Conservation (phyloP, 2,888 invertebrate genomes). For the Augochlorella aurata region DNA sequence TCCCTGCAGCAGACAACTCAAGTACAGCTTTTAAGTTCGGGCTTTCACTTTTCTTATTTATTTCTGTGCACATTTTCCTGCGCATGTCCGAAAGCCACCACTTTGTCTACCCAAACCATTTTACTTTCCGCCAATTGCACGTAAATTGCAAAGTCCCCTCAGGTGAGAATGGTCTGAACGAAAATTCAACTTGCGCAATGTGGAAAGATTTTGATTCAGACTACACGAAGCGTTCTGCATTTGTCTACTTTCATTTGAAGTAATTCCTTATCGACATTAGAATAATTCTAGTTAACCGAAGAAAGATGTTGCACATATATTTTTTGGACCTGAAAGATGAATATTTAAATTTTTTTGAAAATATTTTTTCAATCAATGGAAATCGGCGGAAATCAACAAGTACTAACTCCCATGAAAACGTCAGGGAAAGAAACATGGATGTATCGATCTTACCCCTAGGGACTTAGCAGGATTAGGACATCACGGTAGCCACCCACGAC, state of each 20-base stretch:
- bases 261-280: too few relatives aligned
- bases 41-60: conserved; percentile 1
- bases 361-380: conserved; percentile 33
- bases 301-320: background rate
- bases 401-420: conserved; percentile 60
- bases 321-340: too few relatives aligned
- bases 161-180: background rate
- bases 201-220: background rate
- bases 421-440: conserved; percentile 71
- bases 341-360: background rate
- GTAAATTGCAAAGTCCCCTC: too few relatives aligned
- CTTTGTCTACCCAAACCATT: conserved; percentile 24
- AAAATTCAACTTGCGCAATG: background rate
- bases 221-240: too few relatives aligned
- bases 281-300: background rate
- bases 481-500: conserved; percentile 70
- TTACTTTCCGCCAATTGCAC: conserved; percentile 14
- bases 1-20: background rate
- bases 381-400: conserved; percentile 42
- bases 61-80: conserved; percentile 3
- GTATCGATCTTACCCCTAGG: conserved; percentile 78
- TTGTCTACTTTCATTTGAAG: too few relatives aligned
- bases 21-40: background rate
- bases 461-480: conserved; percentile 74
- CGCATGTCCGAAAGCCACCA: conserved; percentile 13